A percentile compares a stretch with the other conserved stretches of the same genome.
Evolutionary conservation across 2,888 invertebrate species (phyloP).

Genomic region (Dicycla oo): DNA sequence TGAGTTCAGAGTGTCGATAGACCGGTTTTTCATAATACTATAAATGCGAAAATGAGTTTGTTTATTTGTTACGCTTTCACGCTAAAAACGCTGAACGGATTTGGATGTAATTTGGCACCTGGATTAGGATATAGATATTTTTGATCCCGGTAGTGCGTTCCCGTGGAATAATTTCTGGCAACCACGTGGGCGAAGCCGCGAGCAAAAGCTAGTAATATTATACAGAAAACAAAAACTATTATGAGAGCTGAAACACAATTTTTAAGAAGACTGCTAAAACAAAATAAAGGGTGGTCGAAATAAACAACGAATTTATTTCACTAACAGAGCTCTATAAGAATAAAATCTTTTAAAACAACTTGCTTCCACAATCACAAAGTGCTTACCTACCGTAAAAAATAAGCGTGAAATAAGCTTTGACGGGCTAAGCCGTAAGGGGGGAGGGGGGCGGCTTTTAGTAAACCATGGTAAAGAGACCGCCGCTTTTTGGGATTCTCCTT

Average conservation of each 20-base stretch:
- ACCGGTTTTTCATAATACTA: too few species aligned
- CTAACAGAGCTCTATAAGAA: neutral
- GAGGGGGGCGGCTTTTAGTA: conserved; percentile 16
- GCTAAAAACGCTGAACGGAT: too few species aligned
- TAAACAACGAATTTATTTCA: neutral
- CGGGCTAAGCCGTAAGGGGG: conserved; percentile 29
- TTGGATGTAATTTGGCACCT: too few species aligned
- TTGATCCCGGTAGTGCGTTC: too few species aligned
- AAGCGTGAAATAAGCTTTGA: conserved; percentile 49
- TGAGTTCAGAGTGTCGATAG: too few species aligned
- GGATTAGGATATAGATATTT: too few species aligned
- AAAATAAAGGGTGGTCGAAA: neutral
- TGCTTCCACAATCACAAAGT: conserved; percentile 29
- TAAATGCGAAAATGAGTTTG: too few species aligned
- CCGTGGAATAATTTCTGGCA: too few species aligned
- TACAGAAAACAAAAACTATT: neutral
- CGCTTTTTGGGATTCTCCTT: conserved; percentile 21
- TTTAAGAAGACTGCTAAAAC: neutral
- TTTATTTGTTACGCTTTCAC: too few species aligned
- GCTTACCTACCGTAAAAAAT: conserved; percentile 36
- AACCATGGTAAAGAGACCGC: conserved; percentile 42
- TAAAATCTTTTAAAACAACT: conserved; percentile 36
- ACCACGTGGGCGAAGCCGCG: too few species aligned
- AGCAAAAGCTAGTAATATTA: too few species aligned
- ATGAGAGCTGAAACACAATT: neutral